Conservation (phyloP, 2,888 invertebrate genomes). For the Seladonia tumulorum region DNA sequence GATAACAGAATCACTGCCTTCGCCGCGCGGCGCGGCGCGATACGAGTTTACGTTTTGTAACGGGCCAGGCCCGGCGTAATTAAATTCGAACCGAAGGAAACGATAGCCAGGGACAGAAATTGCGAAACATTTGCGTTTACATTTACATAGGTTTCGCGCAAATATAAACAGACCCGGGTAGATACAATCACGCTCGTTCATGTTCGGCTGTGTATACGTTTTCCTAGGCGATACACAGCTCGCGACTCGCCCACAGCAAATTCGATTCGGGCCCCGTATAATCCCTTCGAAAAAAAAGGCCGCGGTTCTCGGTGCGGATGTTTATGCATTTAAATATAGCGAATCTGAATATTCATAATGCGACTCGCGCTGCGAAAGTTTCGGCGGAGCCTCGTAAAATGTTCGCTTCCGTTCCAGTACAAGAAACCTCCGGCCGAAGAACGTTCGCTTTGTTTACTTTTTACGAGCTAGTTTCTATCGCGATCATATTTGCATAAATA, state of each 20-base stretch:
- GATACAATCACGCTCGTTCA: constrained; percentile 67
- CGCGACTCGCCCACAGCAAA: constrained; percentile 34
- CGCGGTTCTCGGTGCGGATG: not conserved
- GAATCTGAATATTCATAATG: constrained; percentile 13
- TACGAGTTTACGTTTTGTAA: constrained; percentile 57
- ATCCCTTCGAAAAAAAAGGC: constrained; percentile 2
- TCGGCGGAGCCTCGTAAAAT: constrained; percentile 44
- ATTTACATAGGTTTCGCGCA: constrained; percentile 70
- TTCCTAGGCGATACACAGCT: constrained; percentile 76
- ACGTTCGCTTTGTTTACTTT: not conserved
- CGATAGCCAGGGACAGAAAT: constrained; percentile 79
- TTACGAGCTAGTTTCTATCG: not conserved
- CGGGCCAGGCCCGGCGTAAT: constrained; percentile 56
- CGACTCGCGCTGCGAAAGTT: constrained; percentile 66
- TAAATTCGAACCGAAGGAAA: constrained; percentile 72
- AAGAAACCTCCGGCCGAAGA: not conserved
- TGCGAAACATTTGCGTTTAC: constrained; percentile 71
- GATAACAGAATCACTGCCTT: constrained; percentile 48
- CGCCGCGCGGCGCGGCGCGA: constrained; percentile 5
- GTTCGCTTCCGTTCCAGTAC: not conserved
- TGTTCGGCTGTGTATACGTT: constrained; percentile 67
- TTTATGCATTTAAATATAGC: constrained; percentile 8
- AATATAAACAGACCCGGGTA: constrained; percentile 65
- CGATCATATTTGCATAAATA: not conserved
- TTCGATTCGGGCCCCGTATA: not conserved